Conservation (phyloP, 1,140 invertebrate species). For the Drosophila carrolli region DNA sequence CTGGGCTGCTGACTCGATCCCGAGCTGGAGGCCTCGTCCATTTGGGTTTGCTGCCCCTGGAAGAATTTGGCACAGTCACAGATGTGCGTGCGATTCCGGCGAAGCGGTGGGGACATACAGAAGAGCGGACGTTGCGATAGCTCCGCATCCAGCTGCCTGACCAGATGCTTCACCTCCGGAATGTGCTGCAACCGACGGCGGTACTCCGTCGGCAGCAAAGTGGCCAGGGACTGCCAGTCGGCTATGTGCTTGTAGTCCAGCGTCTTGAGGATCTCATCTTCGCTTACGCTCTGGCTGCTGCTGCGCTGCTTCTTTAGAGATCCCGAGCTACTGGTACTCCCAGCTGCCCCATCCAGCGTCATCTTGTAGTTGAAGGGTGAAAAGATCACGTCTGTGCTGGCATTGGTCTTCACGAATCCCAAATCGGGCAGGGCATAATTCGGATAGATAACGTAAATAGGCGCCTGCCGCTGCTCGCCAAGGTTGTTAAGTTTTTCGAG, state of each 20-base stretch:
- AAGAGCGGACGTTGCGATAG: conserved; percentile 88
- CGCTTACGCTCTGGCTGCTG: conserved; percentile 90
- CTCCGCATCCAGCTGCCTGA: conserved; percentile 84
- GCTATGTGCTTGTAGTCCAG: conserved; percentile 92
- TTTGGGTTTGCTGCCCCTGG: conserved; percentile 71
- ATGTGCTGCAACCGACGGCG: conserved; percentile 89
- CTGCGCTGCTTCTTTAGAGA: conserved; percentile 82
- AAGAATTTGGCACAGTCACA: conserved; percentile 87
- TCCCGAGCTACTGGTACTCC: conserved; percentile 35
- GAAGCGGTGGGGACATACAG: conserved; percentile 87
- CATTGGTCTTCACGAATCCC: conserved; percentile 90
- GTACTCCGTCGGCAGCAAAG: conserved; percentile 93
- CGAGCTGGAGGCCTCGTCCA: conserved; percentile 86
- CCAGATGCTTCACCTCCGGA: conserved; percentile 87
- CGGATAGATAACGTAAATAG: conserved; percentile 95
- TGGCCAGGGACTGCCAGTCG: conserved; percentile 96
- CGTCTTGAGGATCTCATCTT: conserved; percentile 91
- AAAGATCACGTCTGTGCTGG: conserved; percentile 87
- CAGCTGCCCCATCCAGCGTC: conserved; percentile 65
- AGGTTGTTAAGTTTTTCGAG: conserved; percentile 87
- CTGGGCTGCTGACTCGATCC: conserved; percentile 92
- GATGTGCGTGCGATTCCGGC: conserved; percentile 85
- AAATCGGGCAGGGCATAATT: conserved; percentile 96
- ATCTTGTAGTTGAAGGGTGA: conserved; percentile 85
- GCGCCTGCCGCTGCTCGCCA: conserved; percentile 88